Evolutionary conservation across 2,888 invertebrate species (phyloP), one percentile per base, ranked within the genome.

Genomic region (Thalpophila matura): DNA sequence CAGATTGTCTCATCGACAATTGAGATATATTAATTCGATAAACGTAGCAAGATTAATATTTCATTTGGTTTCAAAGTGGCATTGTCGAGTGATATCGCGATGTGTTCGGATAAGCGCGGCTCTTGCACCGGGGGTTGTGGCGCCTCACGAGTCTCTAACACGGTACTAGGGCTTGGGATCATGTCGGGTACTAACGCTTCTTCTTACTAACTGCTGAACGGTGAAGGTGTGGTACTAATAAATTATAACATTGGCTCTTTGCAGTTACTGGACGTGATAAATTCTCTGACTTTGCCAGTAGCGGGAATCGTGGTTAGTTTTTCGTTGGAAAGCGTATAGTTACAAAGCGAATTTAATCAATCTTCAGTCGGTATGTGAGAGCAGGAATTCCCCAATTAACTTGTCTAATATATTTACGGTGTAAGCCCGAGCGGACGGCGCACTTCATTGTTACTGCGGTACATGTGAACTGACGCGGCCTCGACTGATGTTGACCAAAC

Each of bases 61-160:
- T 89, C 85, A 86, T 89, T 90, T 84, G 82, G 79, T 83, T 89
- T 87, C 81, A 77, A 83, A 89, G 86, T 85, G 83, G 85, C 83
- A 84, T 79, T 84, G 86, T 85, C 75, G 60, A 72, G 74, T 83
- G 83, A 84, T 86, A 81, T 77, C 80, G 86, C 83, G 89, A 90
- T 90, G 90, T 92, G 93, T 85, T 93, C 93, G 91, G 94, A 93
- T 94, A 94, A 93, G 90, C 89, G 93, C 84, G 85, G 84, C 79
- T 80, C 83, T 89, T 86, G 92, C 93, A 93, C 93, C 79, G 85
- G 89, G 80, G 89, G 89, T 88, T 89, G 87, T 85, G 89, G 89
- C 90, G 88, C 85, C 88, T 88, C 89, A 87, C 87, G 89, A 87
- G 86, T 81, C 77, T 76, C 70, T 77, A 72, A 79, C 83, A 84